A percentile compares a stretch with the other conserved stretches of the same genome.
Evolutionary conservation across 2,113 vertebrate species (phyloP).

Genomic region (Lamprologus lemairii): DNA sequence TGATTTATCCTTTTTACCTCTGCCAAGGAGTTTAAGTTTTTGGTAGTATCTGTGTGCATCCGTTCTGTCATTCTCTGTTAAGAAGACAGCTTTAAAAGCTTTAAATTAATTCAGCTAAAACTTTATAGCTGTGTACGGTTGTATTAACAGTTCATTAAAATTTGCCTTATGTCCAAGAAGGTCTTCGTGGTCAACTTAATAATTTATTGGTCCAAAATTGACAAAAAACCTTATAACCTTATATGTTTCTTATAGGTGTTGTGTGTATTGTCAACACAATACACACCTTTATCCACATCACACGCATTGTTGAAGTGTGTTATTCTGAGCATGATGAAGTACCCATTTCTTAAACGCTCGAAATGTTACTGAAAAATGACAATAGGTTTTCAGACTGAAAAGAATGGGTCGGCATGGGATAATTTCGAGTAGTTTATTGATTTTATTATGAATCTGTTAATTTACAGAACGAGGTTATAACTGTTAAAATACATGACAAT

Average conservation of each 20-base stretch:
- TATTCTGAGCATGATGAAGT: background rate
- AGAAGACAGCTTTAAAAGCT: background rate
- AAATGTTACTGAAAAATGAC: background rate
- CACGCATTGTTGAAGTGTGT: background rate
- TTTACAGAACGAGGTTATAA: background rate
- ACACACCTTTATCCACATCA: background rate
- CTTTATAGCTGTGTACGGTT: background rate
- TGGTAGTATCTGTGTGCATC: background rate
- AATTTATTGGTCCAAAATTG: background rate
- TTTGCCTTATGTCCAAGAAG: fast-evolving
- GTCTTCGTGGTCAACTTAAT: background rate
- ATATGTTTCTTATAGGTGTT: background rate
- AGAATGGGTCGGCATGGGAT: fast-evolving
- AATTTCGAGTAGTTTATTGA: background rate
- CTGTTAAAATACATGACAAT: background rate
- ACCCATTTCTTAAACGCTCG: background rate
- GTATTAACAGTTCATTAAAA: background rate
- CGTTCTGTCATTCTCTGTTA: background rate
- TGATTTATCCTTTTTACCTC: background rate
- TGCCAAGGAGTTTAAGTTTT: fast-evolving
- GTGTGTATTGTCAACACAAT: background rate
- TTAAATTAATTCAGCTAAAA: background rate
- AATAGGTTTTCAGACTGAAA: background rate
- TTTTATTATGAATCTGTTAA: background rate
- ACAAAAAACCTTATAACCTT: background rate